phyloP scores from a whole-genome alignment of 2,113 vertebrate genomes.

The Nematolebias whitei region DNA sequence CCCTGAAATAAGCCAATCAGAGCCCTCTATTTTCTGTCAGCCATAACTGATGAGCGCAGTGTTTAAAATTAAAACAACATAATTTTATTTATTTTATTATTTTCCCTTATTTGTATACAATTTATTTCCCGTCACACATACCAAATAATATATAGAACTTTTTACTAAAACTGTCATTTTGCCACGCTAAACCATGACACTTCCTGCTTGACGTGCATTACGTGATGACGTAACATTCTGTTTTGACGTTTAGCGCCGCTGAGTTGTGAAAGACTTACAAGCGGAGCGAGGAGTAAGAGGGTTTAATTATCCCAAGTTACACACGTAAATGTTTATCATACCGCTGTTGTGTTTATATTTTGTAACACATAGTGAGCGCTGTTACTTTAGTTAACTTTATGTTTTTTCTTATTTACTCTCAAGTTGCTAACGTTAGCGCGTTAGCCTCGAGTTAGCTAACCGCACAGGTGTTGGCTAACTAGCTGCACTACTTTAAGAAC shows the following conservation, averaged over 20 bases:
- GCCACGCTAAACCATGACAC: conserved; percentile 10
- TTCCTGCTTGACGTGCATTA: neutral
- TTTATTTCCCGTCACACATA: too few species aligned
- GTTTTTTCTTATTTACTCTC: neutral
- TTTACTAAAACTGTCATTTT: too few species aligned
- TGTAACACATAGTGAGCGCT: neutral
- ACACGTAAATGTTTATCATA: conserved; percentile 24
- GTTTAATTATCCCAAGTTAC: neutral
- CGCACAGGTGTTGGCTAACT: neutral
- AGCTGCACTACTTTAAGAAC: neutral
- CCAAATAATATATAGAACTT: too few species aligned
- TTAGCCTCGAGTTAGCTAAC: conserved; percentile 33
- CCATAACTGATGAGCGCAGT: too few species aligned
- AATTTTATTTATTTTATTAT: too few species aligned
- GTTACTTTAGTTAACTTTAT: accelerated
- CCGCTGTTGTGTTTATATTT: accelerated
- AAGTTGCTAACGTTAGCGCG: neutral
- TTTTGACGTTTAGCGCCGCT: conserved; percentile 24
- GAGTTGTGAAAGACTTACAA: neutral
- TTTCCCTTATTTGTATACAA: too few species aligned
- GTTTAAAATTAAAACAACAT: too few species aligned
- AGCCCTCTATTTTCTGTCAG: neutral
- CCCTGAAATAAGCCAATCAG: conserved; percentile 55
- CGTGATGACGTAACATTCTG: conserved; percentile 53
- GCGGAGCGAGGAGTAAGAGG: neutral